Base-by-base conservation (phyloP, 2,113 vertebrate species). In the Lutjanus erythropterus region DNA sequence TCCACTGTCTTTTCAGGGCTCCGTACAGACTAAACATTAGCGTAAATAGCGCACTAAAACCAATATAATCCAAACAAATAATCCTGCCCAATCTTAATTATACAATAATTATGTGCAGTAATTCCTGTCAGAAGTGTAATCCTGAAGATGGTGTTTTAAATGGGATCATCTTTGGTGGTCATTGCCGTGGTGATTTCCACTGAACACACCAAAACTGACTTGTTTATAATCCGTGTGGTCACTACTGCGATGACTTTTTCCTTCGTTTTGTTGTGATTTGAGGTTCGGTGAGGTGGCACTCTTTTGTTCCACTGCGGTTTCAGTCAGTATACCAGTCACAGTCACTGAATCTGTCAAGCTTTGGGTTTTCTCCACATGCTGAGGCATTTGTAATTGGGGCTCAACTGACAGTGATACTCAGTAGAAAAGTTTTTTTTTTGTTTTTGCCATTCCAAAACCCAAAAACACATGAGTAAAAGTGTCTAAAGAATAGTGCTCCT, bases 101-200 rank as follows among this genome's bases (percentile, higher is more conserved):
- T 8, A 10, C 35, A 7, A 47, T 42, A 2, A 76, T 42, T 27
- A 14, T 35, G 19, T 47, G 59, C 37, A 44, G 33, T 42, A 56
- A 12, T 16, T 23, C 19, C 9, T 27, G 18, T 62, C 44, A 19
- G n/a, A 78, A 23, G 4, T 6, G 18, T 2, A 64, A 31, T 16
- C 14, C 9, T 42, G 47, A 44, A 67, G 33, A 75, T 52, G 9
- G 41, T 5, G 19, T 67, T 75, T 68, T 44, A 66, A 75, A 67
- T 44, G 33, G 16, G 27, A 58, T 21, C 18, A 25, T 82, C 50
- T 53, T 78, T 59, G 3, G 39, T 71, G 53, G 35, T 69, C 46
- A 39, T 18, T 41, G 53, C 71, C 50, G 75, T n/a, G 67, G 75
- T 31, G 60, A 58, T 66, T 86, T 83, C 79, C 86, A 69, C 56